A percentile compares a stretch with the other conserved stretches of the same genome.
phyloP scores from a whole-genome alignment of 2,888 invertebrate species.

The Boloria selene region DNA sequence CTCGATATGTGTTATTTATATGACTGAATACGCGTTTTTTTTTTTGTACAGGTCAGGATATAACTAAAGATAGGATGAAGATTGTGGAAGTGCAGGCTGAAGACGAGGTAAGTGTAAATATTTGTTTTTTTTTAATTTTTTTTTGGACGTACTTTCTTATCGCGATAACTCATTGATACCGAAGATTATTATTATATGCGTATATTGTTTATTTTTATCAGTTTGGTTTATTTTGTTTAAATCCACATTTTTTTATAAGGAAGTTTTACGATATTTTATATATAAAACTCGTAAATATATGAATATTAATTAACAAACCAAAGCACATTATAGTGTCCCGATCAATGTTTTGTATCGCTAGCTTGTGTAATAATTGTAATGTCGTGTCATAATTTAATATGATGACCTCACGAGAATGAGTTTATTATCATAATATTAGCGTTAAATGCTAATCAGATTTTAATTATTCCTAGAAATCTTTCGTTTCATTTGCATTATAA shows the following conservation, averaged over 20 bases:
- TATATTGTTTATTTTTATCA: no score
- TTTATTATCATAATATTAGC: background rate
- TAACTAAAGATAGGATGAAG: conserved; percentile 79
- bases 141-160: background rate
- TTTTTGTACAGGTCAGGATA: conserved; percentile 76
- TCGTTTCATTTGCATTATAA: no score
- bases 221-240: no score
- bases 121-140: conserved; percentile 3
- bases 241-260: no score
- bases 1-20: conserved; percentile 24
- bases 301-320: no score
- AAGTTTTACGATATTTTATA: no score
- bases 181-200: no score
- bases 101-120: conserved; percentile 64
- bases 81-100: conserved; percentile 73
- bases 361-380: background rate
- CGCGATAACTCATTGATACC: background rate
- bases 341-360: background rate
- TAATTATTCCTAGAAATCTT: no score
- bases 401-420: conserved; percentile 1
- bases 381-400: background rate
- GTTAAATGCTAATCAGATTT: background rate
- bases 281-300: no score
- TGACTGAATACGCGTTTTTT: conserved; percentile 41
- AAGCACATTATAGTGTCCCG: background rate